Evolutionary conservation across 2,113 vertebrate species (phyloP), one percentile per base, ranked within the genome.

Genomic region (Pavo muticus): DNA sequence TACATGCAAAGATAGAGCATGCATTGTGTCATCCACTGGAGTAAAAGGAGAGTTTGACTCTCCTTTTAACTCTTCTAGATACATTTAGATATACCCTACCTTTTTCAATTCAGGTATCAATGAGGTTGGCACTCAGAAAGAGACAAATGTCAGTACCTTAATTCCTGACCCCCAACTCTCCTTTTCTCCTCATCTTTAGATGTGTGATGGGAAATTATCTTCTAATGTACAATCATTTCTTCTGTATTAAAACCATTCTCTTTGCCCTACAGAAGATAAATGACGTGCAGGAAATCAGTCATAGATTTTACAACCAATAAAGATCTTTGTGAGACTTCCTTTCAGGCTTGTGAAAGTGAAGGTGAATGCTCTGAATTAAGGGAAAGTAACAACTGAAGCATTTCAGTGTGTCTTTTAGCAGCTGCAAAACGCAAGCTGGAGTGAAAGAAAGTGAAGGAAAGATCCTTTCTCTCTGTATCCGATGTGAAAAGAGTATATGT

Each of bases 61-160:
- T 5, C 37, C 8, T 35, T 35, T 35, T 35, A 35, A 23, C 0
- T 87, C 19, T 10, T 75, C 32, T 47, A 9, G 12, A 27, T 42
- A 14, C 11, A 15, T 40, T 23, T 27, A 64, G 39, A 80, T 14
- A 20, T 56, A 6, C 21, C 60, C 39, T 50, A 4, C 37, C 2
- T 61, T 70, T 59, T 47, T 29, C 0, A 0, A n/a, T 7, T 30
- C 5, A 19, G 2, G 0, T 13, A n/a, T 24, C 18, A 12, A 3
- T 56, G 20, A 47, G 3, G 3, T 2, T 57, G 48, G 29, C 40
- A 32, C 17, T 54, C 2, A 17, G 35, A 81, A 79, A 80, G 37
- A 73, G 35, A 69, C 40, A 30, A 81, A 44, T 47, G 3, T 85
- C 57, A 54, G 4, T 48, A 44, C 4, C 5, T 67, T 74, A 48